Evolutionary conservation across 2,888 invertebrate genomes (phyloP), one percentile per base, ranked within the genome.

Genomic region (Mesorhabditis belari): DNA sequence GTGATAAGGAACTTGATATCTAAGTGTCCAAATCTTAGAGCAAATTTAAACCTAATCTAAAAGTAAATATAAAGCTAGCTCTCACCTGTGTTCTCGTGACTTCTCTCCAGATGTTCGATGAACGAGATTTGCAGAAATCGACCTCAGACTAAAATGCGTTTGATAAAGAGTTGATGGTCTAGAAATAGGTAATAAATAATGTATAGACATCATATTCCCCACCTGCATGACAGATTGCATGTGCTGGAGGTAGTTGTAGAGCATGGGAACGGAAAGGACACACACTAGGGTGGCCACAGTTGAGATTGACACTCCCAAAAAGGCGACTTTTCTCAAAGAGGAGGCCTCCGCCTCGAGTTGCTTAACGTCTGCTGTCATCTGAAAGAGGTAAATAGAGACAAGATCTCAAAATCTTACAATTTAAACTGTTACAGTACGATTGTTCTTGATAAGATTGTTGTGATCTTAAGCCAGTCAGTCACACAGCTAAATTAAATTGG

Each of bases 201-300:
- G 24, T 58, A 49, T 27, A 66, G 53, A 64, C 60, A 52, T 67
- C 9, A 27, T 3, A 17, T 25, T 44, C 29, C 19, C 52, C 57
- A 49, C 55, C 25, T 70, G 70, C 70, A 70, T 70, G 27, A 68
- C 65, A 5, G 69, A 70, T 58, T 70, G 70, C 73, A 76, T 73
- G 65, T 74, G 74, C 68, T 76, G 76, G 67, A 76, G 69, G 73
- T 76, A 75, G 69, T 74, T 75, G 70, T 73, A 75, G 29, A 75
- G 54, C 67, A 75, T 72, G 57, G 75, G 75, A 51, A 73, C 67
- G 27, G 70, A 65, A 52, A 75, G 54, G 44, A 70, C 71, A 65
- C 72, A 72, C 53, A 70, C 66, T 26, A 73, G 62, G 24, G 70
- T 70, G 61, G 75, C 73, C 27, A 73, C 60, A 35, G 73, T 73